These are phyloP conservation scores for Cisticola juncidis DNA, from an alignment of 2,113 vertebrate species.

Conservation along the genomic window DNA sequence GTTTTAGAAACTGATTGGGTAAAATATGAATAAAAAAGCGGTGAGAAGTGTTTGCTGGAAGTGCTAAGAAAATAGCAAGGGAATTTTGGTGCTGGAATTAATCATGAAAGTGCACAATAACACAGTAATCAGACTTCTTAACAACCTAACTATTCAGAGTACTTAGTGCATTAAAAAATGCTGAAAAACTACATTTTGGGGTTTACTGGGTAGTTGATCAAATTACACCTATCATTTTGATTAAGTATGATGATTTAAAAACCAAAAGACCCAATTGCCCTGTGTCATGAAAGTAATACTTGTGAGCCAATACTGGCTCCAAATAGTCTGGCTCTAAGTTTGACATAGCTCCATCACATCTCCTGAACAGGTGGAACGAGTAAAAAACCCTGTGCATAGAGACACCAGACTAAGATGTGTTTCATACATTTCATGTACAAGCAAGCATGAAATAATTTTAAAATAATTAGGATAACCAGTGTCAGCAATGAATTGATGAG, in stretches of 20 bases:
- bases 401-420: not conserved
- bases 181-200: not conserved
- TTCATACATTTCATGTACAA: not conserved
- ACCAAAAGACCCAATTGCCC: rapidly evolving
- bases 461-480: not conserved
- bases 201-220: not conserved
- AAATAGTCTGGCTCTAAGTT: not conserved
- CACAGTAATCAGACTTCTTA: not conserved
- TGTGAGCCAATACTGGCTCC: not conserved
- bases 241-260: not conserved
- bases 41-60: not conserved
- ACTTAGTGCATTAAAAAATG: not conserved
- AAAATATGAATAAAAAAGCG: not conserved
- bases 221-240: not conserved
- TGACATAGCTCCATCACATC: not conserved
- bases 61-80: not conserved
- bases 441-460: not conserved
- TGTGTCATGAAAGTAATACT: not conserved
- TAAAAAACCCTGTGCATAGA: not conserved
- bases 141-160: not conserved
- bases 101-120: not conserved
- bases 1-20: not conserved
- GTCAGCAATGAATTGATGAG: not conserved
- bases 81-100: not conserved
- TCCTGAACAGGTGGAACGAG: not conserved